Percentiles rank a stretch among this genome's conserved stretches.
Evolutionary conservation across 2,797 vertebrate genomes (phyloP).

Genomic region (Falco concolor): DNA sequence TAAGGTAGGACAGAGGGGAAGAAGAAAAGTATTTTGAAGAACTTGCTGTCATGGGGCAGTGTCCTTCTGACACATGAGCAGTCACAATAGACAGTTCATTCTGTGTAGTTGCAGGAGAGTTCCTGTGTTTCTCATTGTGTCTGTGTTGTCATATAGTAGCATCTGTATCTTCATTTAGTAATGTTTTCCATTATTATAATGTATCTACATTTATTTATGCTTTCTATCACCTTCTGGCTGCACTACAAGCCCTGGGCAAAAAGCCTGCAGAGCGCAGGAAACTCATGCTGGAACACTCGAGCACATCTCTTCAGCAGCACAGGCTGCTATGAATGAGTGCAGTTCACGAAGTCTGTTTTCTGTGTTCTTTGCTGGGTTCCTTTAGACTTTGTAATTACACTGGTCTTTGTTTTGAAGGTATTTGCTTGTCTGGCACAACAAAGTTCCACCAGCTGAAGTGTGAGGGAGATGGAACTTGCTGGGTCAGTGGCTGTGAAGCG

Average conservation of each 20-base stretch:
- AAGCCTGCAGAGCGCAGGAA: background rate
- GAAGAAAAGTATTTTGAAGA: background rate
- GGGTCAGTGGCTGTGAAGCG: background rate
- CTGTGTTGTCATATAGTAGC: background rate
- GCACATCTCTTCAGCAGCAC: background rate
- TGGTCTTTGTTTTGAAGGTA: background rate
- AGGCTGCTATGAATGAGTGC: rapidly evolving
- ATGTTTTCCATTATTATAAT: background rate
- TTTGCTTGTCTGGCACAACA: background rate
- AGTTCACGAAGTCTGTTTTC: background rate
- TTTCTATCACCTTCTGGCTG: slow-evolving; percentile 15
- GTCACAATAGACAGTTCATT: background rate
- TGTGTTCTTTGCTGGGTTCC: background rate
- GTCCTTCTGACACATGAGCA: background rate
- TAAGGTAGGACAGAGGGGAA: background rate
- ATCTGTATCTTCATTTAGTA: background rate
- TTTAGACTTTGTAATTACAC: background rate
- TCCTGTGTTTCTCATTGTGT: background rate
- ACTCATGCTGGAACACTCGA: background rate
- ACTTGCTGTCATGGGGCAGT: background rate
- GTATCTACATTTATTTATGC: background rate
- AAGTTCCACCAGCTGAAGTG: background rate
- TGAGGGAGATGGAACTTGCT: background rate
- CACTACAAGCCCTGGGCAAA: background rate
- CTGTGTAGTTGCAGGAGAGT: background rate